These are phyloP conservation scores for Lagocephalus sceleratus DNA, from an alignment of 2,797 vertebrate species.

Conservation along the genomic window DNA sequence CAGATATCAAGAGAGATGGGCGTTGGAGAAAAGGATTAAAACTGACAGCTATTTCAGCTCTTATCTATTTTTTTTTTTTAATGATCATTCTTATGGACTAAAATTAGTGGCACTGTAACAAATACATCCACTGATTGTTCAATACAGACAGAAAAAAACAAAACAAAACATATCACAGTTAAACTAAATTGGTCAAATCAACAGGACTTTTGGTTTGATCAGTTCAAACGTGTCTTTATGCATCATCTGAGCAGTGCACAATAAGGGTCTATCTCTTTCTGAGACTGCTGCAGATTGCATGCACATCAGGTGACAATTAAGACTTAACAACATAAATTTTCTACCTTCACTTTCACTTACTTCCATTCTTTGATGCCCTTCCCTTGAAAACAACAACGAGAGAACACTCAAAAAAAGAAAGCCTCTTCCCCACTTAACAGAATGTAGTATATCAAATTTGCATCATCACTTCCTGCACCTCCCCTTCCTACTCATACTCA, in stretches of 20 bases:
- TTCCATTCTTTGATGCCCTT: constrained; percentile 57
- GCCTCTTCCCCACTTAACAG: constrained; percentile 46
- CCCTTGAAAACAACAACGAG: constrained; percentile 28
- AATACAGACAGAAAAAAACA: no score
- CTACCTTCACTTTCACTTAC: constrained; percentile 77
- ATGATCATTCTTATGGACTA: constrained; percentile 60
- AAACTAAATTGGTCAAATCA: constrained; percentile 24
- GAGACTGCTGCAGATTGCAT: constrained; percentile 73
- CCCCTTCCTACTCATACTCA: constrained; percentile 40
- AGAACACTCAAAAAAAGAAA: background rate
- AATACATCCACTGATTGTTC: background rate
- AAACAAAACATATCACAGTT: no score
- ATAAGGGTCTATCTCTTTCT: constrained; percentile 42
- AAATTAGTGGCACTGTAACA: constrained; percentile 46
- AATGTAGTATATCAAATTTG: constrained; percentile 55
- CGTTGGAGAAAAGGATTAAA: constrained; percentile 51
- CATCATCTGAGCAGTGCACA: constrained; percentile 19
- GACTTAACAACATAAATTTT: constrained; percentile 79
- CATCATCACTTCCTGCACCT: constrained; percentile 39
- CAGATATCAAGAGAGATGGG: constrained; percentile 54
- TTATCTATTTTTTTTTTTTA: constrained; percentile 63
- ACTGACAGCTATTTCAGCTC: constrained; percentile 61
- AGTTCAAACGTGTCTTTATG: constrained; percentile 38
- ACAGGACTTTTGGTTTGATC: constrained; percentile 17
- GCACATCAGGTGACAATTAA: constrained; percentile 81